Percentiles rank a stretch among this genome's conserved stretches.
phyloP scores from a whole-genome alignment of 2,888 invertebrate genomes.

The Alloscopus bannaensis region DNA sequence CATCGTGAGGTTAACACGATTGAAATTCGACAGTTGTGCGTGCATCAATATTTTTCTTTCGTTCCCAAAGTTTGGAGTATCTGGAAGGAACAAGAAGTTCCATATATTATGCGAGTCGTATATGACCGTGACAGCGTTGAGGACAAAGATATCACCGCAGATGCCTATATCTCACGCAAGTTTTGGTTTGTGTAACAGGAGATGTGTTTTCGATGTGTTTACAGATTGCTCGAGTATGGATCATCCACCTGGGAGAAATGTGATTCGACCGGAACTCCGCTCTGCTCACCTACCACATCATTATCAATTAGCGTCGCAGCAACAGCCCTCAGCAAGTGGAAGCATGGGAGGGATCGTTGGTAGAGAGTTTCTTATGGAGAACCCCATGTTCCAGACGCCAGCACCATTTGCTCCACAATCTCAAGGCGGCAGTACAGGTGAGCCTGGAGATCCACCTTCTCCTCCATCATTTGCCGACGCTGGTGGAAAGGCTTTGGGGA shows the following conservation, averaged over 20 bases:
- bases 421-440: conserved; percentile 7
- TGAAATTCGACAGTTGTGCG: too few relatives aligned
- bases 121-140: too few relatives aligned
- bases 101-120: too few relatives aligned
- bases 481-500: conserved; percentile 37
- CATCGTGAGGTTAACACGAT: too few relatives aligned
- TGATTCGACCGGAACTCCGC: conserved; percentile 40
- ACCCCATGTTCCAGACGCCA: conserved; percentile 18
- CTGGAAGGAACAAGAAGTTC: too few relatives aligned
- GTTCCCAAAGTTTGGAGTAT: too few relatives aligned
- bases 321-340: conserved; percentile 24
- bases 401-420: neutral
- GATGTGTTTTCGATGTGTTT: too few relatives aligned
- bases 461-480: conserved; percentile 11
- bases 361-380: conserved; percentile 23
- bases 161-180: too few relatives aligned
- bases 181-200: neutral
- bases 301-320: conserved; percentile 5
- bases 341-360: conserved; percentile 34
- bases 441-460: neutral
- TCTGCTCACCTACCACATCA: conserved; percentile 31
- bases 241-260: conserved; percentile 27
- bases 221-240: conserved; percentile 45
- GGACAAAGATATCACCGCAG: too few relatives aligned
- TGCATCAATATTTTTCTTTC: too few relatives aligned